Conservation (phyloP, 2,888 invertebrate genomes). For the Leptinotarsa rubiginosa region DNA sequence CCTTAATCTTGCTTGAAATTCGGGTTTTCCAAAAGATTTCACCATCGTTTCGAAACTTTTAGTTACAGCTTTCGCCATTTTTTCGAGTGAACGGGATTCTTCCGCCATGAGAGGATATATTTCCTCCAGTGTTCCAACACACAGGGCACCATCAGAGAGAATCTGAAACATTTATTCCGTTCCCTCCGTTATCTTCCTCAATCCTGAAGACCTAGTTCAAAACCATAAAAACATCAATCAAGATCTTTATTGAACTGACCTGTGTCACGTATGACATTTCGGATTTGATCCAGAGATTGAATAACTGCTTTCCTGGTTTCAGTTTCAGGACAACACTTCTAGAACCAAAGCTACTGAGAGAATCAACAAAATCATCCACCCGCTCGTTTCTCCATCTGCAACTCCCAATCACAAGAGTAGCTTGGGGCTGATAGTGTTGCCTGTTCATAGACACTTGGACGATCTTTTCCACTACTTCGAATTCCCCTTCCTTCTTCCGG, state of each 20-base stretch:
- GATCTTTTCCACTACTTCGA: not conserved
- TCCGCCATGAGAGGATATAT: constrained; percentile 54
- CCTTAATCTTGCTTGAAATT: constrained; percentile 47
- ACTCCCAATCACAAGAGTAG: constrained; percentile 55
- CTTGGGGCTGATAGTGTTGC: constrained; percentile 37
- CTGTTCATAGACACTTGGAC: constrained; percentile 4
- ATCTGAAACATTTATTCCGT: not conserved
- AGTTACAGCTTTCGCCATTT: constrained; percentile 55
- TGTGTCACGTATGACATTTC: constrained; percentile 54
- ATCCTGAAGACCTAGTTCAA: not conserved
- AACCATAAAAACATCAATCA: not conserved
- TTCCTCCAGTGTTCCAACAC: constrained; percentile 55
- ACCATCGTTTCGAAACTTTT: constrained; percentile 57
- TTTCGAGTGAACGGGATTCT: constrained; percentile 55
- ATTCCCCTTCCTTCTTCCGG: not conserved
- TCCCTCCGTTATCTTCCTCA: too few species aligned
- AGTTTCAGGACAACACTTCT: constrained; percentile 54
- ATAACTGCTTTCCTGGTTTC: constrained; percentile 48
- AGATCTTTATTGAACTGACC: constrained; percentile 27
- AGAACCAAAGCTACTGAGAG: constrained; percentile 55
- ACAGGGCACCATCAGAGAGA: constrained; percentile 54
- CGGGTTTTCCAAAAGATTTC: constrained; percentile 56
- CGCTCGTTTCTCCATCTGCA: constrained; percentile 56
- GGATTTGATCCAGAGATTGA: constrained; percentile 58
- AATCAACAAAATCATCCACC: constrained; percentile 48